Conservation (phyloP, 2,797 vertebrate genomes). For the Microchirus variegatus region DNA sequence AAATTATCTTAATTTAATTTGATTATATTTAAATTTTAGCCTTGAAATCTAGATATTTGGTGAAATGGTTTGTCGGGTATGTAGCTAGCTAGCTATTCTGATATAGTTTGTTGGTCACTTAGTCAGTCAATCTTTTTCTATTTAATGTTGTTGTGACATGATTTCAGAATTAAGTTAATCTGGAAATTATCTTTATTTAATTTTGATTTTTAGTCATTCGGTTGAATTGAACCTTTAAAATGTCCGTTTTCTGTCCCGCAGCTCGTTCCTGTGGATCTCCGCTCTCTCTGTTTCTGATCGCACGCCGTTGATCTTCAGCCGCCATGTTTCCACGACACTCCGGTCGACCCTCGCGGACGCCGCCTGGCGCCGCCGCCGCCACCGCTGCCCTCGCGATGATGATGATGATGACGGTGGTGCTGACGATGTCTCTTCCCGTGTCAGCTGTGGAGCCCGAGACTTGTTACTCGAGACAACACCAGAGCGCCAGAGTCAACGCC, state of each 20-base stretch:
- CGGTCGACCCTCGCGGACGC: background rate
- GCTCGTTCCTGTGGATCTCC: conserved; percentile 39
- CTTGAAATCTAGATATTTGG: no score
- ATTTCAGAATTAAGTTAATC: no score
- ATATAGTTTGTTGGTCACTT: no score
- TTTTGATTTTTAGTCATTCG: background rate
- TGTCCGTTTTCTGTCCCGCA: conserved; percentile 13
- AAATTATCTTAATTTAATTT: no score
- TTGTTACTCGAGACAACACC: conserved; percentile 80
- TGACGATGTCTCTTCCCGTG: conserved; percentile 29
- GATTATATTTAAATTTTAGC: no score
- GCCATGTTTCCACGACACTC: conserved; percentile 39
- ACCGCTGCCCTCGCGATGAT: background rate
- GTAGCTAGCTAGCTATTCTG: no score
- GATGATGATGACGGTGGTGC: background rate
- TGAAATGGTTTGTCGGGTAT: no score
- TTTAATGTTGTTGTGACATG: no score
- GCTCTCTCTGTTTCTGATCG: conserved; percentile 23
- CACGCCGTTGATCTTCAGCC: conserved; percentile 1
- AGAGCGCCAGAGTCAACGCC: conserved; percentile 65
- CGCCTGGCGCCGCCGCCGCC: conserved; percentile 26
- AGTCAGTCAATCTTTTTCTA: no score
- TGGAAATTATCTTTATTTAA: no score
- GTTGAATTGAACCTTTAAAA: background rate
- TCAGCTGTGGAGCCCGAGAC: conserved; percentile 59